Evolutionary conservation across 2,797 vertebrate genomes (phyloP).

Genomic region (Tarsius wallacei): DNA sequence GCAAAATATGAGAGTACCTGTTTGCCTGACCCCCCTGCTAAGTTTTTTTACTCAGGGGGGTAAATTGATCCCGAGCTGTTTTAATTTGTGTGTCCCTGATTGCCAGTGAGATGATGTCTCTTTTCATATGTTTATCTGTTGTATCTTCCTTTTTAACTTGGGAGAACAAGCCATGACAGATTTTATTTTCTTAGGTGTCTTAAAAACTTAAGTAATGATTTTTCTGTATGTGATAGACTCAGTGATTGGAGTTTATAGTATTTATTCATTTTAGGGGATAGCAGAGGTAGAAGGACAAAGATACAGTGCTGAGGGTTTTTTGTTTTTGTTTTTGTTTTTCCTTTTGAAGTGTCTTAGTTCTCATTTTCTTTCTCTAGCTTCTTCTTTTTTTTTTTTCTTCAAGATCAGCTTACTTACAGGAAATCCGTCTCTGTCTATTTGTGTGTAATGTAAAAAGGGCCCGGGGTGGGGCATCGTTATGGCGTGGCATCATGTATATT

Average conservation of each 20-base stretch:
- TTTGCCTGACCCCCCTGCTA: neutral
- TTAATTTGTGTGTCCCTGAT: neutral
- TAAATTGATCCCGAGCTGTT: neutral
- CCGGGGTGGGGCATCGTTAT: slow-evolving; percentile 84
- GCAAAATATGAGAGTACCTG: neutral
- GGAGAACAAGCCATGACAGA: neutral
- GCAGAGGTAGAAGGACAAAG: neutral
- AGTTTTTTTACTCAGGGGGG: neutral
- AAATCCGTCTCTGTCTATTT: slow-evolving; percentile 84
- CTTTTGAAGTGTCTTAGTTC: slow-evolving; percentile 71
- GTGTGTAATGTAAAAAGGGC: slow-evolving; percentile 82
- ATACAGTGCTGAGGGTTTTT: neutral
- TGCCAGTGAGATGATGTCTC: neutral
- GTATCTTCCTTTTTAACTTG: slow-evolving; percentile 15
- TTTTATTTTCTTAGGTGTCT: slow-evolving; percentile 39
- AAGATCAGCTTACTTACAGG: slow-evolving; percentile 87
- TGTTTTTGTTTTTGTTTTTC: slow-evolving; percentile 65
- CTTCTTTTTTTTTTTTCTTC: slow-evolving; percentile 71
- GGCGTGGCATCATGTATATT: slow-evolving; percentile 62
- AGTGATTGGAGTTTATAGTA: neutral
- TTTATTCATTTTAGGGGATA: neutral
- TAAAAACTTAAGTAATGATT: neutral
- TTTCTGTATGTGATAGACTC: neutral
- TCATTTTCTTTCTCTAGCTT: slow-evolving; percentile 75
- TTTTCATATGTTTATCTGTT: neutral